These are phyloP conservation scores for Malthinus flaveolus DNA, from an alignment of 2,888 invertebrate genomes.

Conservation along the genomic window DNA sequence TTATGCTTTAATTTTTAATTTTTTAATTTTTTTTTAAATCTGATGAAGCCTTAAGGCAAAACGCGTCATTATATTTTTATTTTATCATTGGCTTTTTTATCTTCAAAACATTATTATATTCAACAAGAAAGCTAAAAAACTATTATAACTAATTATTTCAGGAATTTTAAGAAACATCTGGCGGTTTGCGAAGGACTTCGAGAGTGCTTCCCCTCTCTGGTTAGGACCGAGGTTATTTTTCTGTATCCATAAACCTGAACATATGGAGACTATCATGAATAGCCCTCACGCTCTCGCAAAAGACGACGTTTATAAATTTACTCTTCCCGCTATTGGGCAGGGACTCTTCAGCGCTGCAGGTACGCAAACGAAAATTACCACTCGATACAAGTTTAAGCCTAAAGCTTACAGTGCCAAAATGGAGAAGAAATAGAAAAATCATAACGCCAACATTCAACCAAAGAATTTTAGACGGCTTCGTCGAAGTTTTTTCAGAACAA, in stretches of 20 bases:
- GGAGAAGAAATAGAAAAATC: conserved; percentile 62
- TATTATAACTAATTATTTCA: too few relatives aligned
- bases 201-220: background rate
- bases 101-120: too few relatives aligned
- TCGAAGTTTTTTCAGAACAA: conserved; percentile 65
- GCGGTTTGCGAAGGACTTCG: too few relatives aligned
- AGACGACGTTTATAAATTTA: conserved; percentile 36
- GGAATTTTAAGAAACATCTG: too few relatives aligned
- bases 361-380: conserved; percentile 10
- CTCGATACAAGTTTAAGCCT: too few relatives aligned
- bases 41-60: too few relatives aligned
- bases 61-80: too few relatives aligned
- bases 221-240: background rate
- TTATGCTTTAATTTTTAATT: too few relatives aligned
- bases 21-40: too few relatives aligned
- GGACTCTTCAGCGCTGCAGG: conserved; percentile 39
- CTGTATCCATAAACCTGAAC: conserved; percentile 31
- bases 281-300: conserved; percentile 35
- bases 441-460: conserved; percentile 68
- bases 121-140: too few relatives aligned
- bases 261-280: conserved; percentile 41
- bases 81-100: too few relatives aligned
- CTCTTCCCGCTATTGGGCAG: conserved; percentile 31
- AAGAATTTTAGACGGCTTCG: conserved; percentile 63
- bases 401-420: conserved; percentile 60